These are phyloP conservation scores for Mythimna loreyi DNA, from an alignment of 2,888 invertebrate genomes.

Conservation along the genomic window DNA sequence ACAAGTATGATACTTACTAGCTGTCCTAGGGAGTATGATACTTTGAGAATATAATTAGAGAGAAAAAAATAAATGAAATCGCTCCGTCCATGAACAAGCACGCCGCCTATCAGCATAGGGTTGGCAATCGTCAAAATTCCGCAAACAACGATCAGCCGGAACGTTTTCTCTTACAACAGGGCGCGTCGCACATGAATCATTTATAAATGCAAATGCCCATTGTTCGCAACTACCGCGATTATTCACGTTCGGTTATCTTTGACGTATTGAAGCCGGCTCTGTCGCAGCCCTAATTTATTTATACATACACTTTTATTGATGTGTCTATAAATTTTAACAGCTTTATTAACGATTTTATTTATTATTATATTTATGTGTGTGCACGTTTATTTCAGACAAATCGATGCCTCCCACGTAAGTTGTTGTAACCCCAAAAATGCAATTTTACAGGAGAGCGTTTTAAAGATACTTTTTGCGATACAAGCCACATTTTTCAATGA, in stretches of 20 bases:
- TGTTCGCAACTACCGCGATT: constrained; percentile 83
- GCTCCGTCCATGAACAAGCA: constrained; percentile 33
- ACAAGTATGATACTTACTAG: not conserved
- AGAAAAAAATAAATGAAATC: not conserved
- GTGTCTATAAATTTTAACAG: constrained; percentile 64
- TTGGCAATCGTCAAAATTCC: constrained; percentile 76
- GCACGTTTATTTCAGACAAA: constrained; percentile 40
- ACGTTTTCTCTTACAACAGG: constrained; percentile 81
- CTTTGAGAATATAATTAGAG: not conserved
- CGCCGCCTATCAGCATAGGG: constrained; percentile 62
- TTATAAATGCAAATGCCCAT: constrained; percentile 85
- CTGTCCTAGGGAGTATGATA: not conserved
- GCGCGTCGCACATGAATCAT: constrained; percentile 82
- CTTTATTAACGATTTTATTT: constrained; percentile 66
- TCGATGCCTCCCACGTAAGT: too few species aligned
- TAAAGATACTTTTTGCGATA: too few species aligned
- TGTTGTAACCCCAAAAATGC: too few species aligned
- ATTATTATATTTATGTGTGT: constrained; percentile 49
- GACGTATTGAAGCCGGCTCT: constrained; percentile 76
- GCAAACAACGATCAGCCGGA: constrained; percentile 69
- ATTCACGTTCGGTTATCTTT: constrained; percentile 84
- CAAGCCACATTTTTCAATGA: too few species aligned
- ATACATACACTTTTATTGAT: constrained; percentile 65
- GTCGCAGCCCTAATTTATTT: constrained; percentile 71
- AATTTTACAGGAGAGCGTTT: too few species aligned